These are phyloP conservation scores for Charadrius vociferus DNA, from an alignment of 2,113 vertebrate species.

Conservation along the genomic window DNA sequence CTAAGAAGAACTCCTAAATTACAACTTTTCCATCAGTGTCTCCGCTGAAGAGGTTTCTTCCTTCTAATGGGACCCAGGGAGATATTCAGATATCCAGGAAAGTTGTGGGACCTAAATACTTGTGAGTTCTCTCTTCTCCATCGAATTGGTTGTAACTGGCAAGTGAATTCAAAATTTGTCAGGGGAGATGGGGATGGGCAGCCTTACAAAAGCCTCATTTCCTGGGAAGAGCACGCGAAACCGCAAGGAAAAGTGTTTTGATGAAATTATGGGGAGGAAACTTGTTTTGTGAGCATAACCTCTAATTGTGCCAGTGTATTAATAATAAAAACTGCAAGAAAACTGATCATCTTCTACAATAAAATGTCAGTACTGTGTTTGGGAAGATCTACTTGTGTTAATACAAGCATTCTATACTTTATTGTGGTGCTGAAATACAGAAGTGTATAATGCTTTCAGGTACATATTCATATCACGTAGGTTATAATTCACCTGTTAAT, in stretches of 20 bases:
- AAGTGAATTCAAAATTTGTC: neutral
- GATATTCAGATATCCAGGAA: neutral
- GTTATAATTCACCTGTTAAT: neutral
- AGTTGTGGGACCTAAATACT: neutral
- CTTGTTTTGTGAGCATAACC: neutral
- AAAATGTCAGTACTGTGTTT: neutral
- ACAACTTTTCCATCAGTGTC: neutral
- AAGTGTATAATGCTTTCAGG: neutral
- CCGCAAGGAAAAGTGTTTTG: neutral
- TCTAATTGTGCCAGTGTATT: neutral
- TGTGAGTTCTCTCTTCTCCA: neutral
- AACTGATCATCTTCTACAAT: neutral
- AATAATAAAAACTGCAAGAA: neutral
- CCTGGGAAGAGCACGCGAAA: neutral
- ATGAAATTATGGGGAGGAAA: neutral
- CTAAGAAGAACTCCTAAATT: neutral
- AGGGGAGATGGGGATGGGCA: neutral
- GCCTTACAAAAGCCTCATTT: neutral
- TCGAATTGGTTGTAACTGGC: neutral
- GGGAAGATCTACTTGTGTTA: neutral
- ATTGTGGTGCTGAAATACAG: neutral
- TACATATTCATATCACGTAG: accelerated
- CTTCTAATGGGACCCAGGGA: neutral
- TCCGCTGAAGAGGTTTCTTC: neutral
- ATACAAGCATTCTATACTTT: neutral